Percentiles rank a stretch among this genome's conserved stretches.
These are phyloP conservation scores for Oasisia sp. DNA, from an alignment of 2,888 invertebrate genomes.

Conservation along the genomic window DNA sequence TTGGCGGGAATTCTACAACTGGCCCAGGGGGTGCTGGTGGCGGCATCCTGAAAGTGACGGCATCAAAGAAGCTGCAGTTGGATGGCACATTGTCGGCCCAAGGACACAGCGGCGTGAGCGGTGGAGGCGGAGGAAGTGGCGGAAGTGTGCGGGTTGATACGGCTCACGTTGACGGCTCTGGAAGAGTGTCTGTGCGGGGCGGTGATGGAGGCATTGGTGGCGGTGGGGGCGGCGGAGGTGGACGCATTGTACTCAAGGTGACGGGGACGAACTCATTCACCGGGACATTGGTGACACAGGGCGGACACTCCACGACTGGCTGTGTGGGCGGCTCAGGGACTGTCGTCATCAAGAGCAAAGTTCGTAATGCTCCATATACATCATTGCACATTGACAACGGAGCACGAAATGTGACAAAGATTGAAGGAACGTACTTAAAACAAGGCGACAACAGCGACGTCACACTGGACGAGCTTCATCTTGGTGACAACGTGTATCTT, in stretches of 20 bases:
- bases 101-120: slow-evolving; percentile 40
- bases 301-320: slow-evolving; percentile 42
- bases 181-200: slow-evolving; percentile 46
- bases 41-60: slow-evolving; percentile 37
- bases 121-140: slow-evolving; percentile 30
- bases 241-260: background rate
- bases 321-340: slow-evolving; percentile 50
- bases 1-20: slow-evolving; percentile 41
- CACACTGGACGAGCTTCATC: slow-evolving; percentile 39
- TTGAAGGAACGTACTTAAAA: slow-evolving; percentile 41
- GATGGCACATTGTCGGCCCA: slow-evolving; percentile 47
- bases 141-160: background rate
- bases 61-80: slow-evolving; percentile 26
- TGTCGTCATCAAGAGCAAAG: slow-evolving; percentile 34
- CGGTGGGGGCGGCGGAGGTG: slow-evolving; percentile 26
- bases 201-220: slow-evolving; percentile 32
- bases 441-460: slow-evolving; percentile 24
- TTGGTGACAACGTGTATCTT: slow-evolving; percentile 36
- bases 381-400: slow-evolving; percentile 29
- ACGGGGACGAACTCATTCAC: slow-evolving; percentile 41
- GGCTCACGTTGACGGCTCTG: slow-evolving; percentile 37
- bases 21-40: slow-evolving; percentile 44
- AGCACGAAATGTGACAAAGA: slow-evolving; percentile 21
- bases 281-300: slow-evolving; percentile 41
- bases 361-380: background rate